These are phyloP conservation scores for Bombus waltoni DNA, from an alignment of 1,140 invertebrate genomes.

Conservation along the genomic window DNA sequence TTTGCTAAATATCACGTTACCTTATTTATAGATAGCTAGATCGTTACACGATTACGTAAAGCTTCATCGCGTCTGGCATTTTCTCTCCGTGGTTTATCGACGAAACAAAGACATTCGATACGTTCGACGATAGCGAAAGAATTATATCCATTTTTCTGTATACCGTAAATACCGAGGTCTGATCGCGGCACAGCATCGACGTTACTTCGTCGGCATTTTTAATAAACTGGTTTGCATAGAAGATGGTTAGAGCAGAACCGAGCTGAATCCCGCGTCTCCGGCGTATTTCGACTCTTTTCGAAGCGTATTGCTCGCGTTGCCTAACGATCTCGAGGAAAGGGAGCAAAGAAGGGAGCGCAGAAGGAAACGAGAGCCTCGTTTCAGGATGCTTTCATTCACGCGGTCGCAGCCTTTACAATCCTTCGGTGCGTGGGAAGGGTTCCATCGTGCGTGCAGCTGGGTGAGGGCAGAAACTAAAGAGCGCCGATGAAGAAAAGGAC, in stretches of 20 bases:
- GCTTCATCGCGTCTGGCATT: slow-evolving; percentile 22
- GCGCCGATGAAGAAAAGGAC: background rate
- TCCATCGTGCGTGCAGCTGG: slow-evolving; percentile 22
- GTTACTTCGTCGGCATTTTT: background rate
- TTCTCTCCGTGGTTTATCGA: background rate
- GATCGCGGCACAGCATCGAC: background rate
- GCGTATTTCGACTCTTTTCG: background rate
- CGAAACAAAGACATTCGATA: slow-evolving; percentile 6
- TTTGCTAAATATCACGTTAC: slow-evolving; percentile 28
- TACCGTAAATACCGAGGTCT: slow-evolving; percentile 19
- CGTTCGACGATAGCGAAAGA: slow-evolving; percentile 7
- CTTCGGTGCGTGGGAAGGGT: slow-evolving; percentile 57
- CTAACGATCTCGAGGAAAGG: background rate
- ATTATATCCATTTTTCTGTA: slow-evolving; percentile 27
- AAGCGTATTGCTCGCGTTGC: background rate
- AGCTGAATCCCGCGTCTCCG: background rate
- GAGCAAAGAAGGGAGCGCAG: slow-evolving; percentile 24
- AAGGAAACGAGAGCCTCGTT: slow-evolving; percentile 42
- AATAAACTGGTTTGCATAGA: too few relatives aligned
- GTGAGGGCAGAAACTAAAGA: slow-evolving; percentile 16
- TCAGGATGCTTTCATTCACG: slow-evolving; percentile 67
- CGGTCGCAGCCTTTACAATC: slow-evolving; percentile 60
- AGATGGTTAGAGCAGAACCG: background rate
- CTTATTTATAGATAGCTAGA: background rate
- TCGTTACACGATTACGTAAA: slow-evolving; percentile 16